Conservation (phyloP, 2,888 invertebrate genomes). For the Deroplatys truncata region DNA sequence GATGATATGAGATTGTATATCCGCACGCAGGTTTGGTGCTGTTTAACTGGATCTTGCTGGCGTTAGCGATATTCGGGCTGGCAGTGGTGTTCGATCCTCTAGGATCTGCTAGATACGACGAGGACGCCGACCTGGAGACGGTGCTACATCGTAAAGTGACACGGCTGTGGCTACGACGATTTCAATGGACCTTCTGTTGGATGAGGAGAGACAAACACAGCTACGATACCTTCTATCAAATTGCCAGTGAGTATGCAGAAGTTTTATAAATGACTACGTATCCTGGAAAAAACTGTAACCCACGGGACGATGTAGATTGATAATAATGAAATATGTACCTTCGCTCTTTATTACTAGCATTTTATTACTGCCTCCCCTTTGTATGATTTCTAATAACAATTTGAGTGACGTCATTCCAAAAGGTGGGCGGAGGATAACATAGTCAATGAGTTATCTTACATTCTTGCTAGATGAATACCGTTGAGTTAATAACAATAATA, state of each 20-base stretch:
- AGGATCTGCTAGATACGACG: conserved; percentile 59
- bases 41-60: conserved; percentile 76
- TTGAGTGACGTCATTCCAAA: too few species aligned
- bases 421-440: too few species aligned
- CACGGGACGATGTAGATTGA: background rate
- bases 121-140: conserved; percentile 60
- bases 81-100: conserved; percentile 79
- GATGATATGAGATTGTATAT: too few species aligned
- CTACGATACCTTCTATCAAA: conserved; percentile 73
- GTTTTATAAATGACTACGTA: background rate
- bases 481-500: too few species aligned
- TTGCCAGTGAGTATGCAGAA: conserved; percentile 56
- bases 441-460: too few species aligned
- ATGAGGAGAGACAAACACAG: conserved; percentile 69
- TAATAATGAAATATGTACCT: background rate
- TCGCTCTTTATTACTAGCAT: too few species aligned
- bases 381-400: too few species aligned
- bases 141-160: conserved; percentile 66
- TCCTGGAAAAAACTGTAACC: background rate
- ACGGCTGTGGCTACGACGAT: conserved; percentile 68
- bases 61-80: conserved; percentile 67
- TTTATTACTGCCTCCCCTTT: too few species aligned
- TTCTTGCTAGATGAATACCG: too few species aligned
- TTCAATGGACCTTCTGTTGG: conserved; percentile 69
- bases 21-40: conserved; percentile 62